Percentiles rank a stretch among this genome's conserved stretches.
Evolutionary conservation across 2,888 invertebrate genomes (phyloP).

Genomic region (Erebia ligea): DNA sequence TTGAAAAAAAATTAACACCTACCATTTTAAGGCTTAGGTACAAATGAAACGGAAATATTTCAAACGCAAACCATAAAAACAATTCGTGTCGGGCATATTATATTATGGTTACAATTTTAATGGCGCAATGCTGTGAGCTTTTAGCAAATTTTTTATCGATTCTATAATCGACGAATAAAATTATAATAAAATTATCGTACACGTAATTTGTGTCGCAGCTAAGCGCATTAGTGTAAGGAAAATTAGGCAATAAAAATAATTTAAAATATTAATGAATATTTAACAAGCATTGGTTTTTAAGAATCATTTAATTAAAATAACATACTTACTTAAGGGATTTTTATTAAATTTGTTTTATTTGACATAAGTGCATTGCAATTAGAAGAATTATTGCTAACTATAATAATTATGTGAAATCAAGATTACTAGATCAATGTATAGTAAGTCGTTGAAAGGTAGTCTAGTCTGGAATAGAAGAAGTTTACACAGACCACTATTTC

Average conservation of each 20-base stretch:
- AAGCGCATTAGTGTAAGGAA: constrained; percentile 30
- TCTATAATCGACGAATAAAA: constrained; percentile 34
- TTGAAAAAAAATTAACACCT: not conserved
- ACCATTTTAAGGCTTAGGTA: not conserved
- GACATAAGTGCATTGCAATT: no score
- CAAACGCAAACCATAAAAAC: constrained; percentile 7
- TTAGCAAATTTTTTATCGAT: constrained; percentile 37
- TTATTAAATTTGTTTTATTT: not conserved
- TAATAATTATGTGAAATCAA: no score
- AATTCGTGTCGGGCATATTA: constrained; percentile 11
- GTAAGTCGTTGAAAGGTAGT: no score
- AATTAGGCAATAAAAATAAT: constrained; percentile 35
- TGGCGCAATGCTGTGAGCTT: constrained; percentile 26
- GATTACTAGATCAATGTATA: no score
- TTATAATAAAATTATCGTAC: constrained; percentile 38
- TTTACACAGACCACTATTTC: no score
- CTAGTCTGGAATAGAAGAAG: no score
- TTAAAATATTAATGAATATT: constrained; percentile 12
- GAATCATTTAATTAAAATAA: not conserved
- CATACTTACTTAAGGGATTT: not conserved
- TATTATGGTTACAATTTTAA: constrained; percentile 18
- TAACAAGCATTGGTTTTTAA: not conserved
- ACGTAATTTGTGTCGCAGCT: constrained; percentile 31
- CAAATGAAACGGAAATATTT: not conserved
- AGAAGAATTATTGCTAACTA: no score